Evolutionary conservation across 2,113 vertebrate species (phyloP), one percentile per base, ranked within the genome.

Genomic region (Ptilonorhynchus violaceus): DNA sequence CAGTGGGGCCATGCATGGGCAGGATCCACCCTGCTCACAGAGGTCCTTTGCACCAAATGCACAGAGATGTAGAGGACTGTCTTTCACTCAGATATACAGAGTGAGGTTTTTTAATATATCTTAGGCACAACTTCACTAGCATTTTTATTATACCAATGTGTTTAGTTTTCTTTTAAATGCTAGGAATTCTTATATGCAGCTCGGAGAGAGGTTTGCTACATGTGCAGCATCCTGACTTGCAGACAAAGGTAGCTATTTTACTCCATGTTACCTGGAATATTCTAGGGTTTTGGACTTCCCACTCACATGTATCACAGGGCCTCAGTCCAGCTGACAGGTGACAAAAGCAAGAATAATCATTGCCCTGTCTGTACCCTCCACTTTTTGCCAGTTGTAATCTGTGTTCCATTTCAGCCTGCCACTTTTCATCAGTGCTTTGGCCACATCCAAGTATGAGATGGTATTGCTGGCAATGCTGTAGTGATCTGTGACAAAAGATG

Each of bases 1-100:
- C 15, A 4, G 1, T 1, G 2, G 27, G 7, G 2, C 11, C 11
- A 24, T 27, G 24, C 8, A 3, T n/a, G 49, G 50, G 8, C 44
- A 94, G 41, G 24, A 66, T 31, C 18, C 23, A 42, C 19, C 10
- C 13, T 30, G 33, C 33, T 58, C 52, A 33, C 42, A 74, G 49
- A 60, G 10, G 27, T 41, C 44, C 21, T 60, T 23, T 55, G 53
- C 10, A 63, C 37, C 42, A n/a, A 66, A 39, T 20, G 9, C 15
- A 63, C 10, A 46, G 18, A 62, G 18, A 27, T 30, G 5, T 11
- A 1, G 4, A 82, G 25, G 15, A 31, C 7, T 20, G 12, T 19
- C 73, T 87, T 77, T 33, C 27, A 47, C 42, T 75, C 46, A 37
- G 27, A 59, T 23, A 12, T 37, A 55, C 6, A 44, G 31, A 39